These are phyloP conservation scores for Aleadryas rufinucha DNA, from an alignment of 2,113 vertebrate genomes.

Conservation along the genomic window DNA sequence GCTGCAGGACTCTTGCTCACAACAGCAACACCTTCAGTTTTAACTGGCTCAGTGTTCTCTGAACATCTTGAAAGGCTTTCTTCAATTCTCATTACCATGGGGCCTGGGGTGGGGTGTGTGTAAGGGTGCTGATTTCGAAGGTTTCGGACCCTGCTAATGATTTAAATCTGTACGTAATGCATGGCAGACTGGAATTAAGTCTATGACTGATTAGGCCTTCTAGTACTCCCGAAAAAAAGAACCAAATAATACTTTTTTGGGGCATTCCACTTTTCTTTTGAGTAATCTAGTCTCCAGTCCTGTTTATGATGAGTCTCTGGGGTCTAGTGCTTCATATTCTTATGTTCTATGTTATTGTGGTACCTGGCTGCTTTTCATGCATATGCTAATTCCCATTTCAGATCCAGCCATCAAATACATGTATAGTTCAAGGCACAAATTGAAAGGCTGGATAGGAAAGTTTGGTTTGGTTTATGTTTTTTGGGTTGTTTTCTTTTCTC, in stretches of 20 bases:
- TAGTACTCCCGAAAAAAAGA: background rate
- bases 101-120: rapidly evolving
- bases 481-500: no score
- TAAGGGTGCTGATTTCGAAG: background rate
- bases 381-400: background rate
- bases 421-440: background rate
- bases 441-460: background rate
- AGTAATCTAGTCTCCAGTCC: background rate
- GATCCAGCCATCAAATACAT: background rate
- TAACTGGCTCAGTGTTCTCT: background rate
- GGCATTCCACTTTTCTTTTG: background rate
- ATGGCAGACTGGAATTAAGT: rapidly evolving
- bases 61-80: background rate
- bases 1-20: background rate
- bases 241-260: background rate
- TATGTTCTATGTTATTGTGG: background rate
- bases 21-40: background rate
- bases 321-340: background rate
- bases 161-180: background rate
- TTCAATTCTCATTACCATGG: rapidly evolving
- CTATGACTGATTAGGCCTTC: background rate
- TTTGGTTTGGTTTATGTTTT: background rate
- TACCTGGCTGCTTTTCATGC: background rate
- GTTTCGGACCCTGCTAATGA: background rate
- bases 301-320: background rate